Base-by-base conservation (phyloP, 2,888 invertebrate species). In the Allophyes oxyacanthae region DNA sequence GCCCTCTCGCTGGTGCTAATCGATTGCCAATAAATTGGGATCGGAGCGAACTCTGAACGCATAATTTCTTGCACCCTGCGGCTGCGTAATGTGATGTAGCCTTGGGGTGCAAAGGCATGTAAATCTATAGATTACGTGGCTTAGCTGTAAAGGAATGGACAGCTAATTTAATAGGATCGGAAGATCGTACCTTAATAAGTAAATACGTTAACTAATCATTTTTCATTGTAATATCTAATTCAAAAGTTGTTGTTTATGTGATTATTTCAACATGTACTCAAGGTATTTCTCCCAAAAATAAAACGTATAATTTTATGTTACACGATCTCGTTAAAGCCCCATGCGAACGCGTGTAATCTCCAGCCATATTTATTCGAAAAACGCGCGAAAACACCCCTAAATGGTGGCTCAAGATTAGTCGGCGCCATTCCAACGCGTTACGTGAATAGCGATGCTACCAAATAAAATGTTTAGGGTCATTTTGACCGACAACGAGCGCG, bases 381-480 rank as follows among this genome's bases (percentile, higher is more conserved):
- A 86, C 85, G 87, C 84, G 87, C 82, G 84, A 89, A 87, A 88
- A 86, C 86, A 87, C 88, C 89, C 89, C 85, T 85, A 88, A 90
- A 92, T 88, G 87, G 87, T 81, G 80, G 88, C 84, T 86, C 85
- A 87, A 90, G 91, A 93, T 94, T 94, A 91, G 91, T 92, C 88
- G 83, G 83, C 82, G 84, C 86, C 84, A 87, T 89, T 86, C 83
- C 81, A 79, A 77, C 83, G 79, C 89, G 89, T 90, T 88, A 89
- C 85, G 82, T 86, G 88, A 88, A 90, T 89, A 89, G 90, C 87
- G 84, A 88, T 85, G 88, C 87, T 88, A 86, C 89, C 84, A 91
- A 92, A 93, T 92, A 92, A 94, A 94, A 92, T 93, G 92, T 93
- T 92, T 92, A 93, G 90, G 92, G 92, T 90, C 90, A 92, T 93